These are phyloP conservation scores for Chrysaora quinquecirrha DNA, from an alignment of 30 jellyfish, hydroid and myxozoan species.

Conservation along the genomic window DNA sequence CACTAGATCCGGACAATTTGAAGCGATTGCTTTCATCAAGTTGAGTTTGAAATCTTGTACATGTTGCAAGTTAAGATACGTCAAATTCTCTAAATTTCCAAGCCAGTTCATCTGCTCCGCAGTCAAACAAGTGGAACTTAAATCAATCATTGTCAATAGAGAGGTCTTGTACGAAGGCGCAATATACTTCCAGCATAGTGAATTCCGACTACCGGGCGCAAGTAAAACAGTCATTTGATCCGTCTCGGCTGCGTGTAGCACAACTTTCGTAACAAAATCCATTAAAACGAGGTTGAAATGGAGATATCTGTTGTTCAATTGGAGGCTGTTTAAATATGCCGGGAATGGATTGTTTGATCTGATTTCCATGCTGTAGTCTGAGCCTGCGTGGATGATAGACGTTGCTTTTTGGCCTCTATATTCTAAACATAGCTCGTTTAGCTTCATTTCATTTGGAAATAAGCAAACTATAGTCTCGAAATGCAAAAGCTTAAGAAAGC, in stretches of 20 bases:
- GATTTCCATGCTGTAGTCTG: slow-evolving; percentile 40
- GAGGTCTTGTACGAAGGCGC: slow-evolving; percentile 65
- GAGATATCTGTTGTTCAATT: slow-evolving; percentile 52
- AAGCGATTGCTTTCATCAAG: slow-evolving; percentile 83
- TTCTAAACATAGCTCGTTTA: slow-evolving; percentile 72
- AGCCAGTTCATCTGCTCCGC: slow-evolving; percentile 95
- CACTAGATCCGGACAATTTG: slow-evolving; percentile 63
- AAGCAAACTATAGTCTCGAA: slow-evolving; percentile 75
- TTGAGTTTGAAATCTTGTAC: slow-evolving; percentile 76
- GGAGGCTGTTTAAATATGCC: slow-evolving; percentile 21
- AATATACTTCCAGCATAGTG: slow-evolving; percentile 79
- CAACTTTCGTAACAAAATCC: slow-evolving; percentile 85
- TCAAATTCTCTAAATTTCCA: slow-evolving; percentile 72
- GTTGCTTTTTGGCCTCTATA: slow-evolving; percentile 67
- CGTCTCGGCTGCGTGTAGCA: slow-evolving; percentile 78
- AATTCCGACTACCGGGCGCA: slow-evolving; percentile 89
- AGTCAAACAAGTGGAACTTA: slow-evolving; percentile 67
- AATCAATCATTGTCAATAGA: slow-evolving; percentile 55
- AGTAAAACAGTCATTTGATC: slow-evolving; percentile 55
- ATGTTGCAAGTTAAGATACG: slow-evolving; percentile 67
- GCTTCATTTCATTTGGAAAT: slow-evolving; percentile 53
- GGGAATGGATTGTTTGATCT: slow-evolving; percentile 54
- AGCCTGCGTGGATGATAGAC: slow-evolving; percentile 50
- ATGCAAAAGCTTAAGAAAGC: slow-evolving; percentile 53
- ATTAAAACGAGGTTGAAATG: slow-evolving; percentile 75